Evolutionary conservation across 2,888 invertebrate species (phyloP), one percentile per base, ranked within the genome.

Genomic region (Pachliopta kotzebuea): DNA sequence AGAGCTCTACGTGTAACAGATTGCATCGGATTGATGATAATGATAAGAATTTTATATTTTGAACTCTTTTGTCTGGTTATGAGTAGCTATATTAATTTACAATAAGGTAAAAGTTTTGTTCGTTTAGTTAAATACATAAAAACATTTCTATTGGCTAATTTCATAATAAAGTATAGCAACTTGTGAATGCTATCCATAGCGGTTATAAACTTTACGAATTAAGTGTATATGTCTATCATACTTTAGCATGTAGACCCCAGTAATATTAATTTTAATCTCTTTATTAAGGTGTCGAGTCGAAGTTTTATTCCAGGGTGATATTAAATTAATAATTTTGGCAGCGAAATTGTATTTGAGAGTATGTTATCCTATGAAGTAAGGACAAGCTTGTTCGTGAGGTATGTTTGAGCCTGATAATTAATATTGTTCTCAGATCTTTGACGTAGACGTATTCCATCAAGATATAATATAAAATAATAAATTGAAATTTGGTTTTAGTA

Each of bases 391-490:
- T 23, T 52, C 45, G 24, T 56, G 66, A 67, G 63, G 67, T 67
- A 69, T 72, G 74, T 76, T 74, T 74, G 75, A 74, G 69, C 59
- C 65, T 62, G 61, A 66, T 74, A 75, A 82, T 81, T 80, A 78
- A 79, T 75, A 76, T 74, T 72, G 74, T 71, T 70, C 68, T 59
- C 68, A 37, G 65, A 68, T 65, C 67, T 65, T 67, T 61, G 49
- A 54, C 56, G 55, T 57, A 63, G 56, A 59, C 63, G 62, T 50
- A 59, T 50, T 24, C 8, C 24, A 7, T 6, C 26, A 50, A 31
- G 52, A 60, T 14, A 56, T n/a, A 56, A 42, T 42, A 52, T 52
- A 49, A 37, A 9, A 14, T 37, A 37, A 37, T 3, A 31, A 31
- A 11, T 37, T 37, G 4, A 14, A 11, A 37, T 37, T 37, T 37